phyloP scores from a whole-genome alignment of 2,113 vertebrate species.

The Chaetodon trifascialis region DNA sequence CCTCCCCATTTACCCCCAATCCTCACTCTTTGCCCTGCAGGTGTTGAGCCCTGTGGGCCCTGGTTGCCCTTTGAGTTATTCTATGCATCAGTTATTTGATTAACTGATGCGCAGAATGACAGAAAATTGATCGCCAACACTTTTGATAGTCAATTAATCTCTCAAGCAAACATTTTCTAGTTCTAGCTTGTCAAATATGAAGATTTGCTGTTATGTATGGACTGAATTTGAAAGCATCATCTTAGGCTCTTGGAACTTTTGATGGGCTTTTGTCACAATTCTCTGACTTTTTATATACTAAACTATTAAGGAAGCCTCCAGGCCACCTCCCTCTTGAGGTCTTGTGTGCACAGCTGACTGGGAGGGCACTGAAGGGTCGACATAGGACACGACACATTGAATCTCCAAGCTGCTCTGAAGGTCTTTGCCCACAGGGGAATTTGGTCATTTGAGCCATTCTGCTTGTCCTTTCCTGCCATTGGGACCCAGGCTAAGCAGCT shows the following conservation, averaged over 20 bases:
- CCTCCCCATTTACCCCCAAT: not conserved
- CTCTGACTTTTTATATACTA: no score
- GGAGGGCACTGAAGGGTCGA: not conserved
- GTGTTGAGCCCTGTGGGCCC: not conserved
- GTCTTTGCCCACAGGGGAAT: constrained; percentile 8
- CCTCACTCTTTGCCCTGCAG: not conserved
- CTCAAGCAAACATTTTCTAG: not conserved
- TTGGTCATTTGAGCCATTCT: constrained; percentile 29
- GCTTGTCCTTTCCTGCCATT: constrained; percentile 23
- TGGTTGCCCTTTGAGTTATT: not conserved
- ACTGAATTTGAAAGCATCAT: not conserved
- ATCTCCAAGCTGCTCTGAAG: constrained; percentile 5
- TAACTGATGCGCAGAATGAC: not conserved
- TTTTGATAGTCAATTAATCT: not conserved
- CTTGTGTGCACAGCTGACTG: not conserved
- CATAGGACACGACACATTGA: not conserved
- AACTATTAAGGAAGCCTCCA: not conserved
- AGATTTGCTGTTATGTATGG: not conserved
- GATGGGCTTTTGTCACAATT: not conserved
- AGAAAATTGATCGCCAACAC: no score
- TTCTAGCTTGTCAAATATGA: not conserved
- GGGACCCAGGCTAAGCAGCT: constrained; percentile 3
- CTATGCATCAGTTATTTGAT: no score
- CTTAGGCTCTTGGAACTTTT: not conserved
- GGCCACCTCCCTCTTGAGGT: not conserved